Evolutionary conservation across 2,888 invertebrate species (phyloP).

Genomic region (Cyrtodaria siliqua): DNA sequence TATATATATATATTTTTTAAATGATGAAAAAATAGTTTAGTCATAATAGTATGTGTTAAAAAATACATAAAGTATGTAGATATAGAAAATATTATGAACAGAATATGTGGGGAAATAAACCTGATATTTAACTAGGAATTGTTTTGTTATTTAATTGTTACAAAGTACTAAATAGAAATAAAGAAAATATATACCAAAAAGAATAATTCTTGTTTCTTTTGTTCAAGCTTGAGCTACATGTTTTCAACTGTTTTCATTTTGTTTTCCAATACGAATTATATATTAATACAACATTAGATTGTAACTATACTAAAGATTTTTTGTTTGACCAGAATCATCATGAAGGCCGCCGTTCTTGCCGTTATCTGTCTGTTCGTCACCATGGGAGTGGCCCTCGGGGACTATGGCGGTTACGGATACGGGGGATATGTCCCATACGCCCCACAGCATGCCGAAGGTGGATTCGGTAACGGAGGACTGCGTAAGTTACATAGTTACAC

Average conservation of each 20-base stretch:
- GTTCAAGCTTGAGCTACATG: no score
- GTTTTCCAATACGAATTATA: background rate
- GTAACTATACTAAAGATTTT: background rate
- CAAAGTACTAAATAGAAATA: no score
- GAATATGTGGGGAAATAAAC: no score
- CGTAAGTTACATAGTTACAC: constrained; percentile 3
- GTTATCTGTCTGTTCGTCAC: constrained; percentile 10
- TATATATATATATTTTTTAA: no score
- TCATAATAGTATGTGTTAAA: no score
- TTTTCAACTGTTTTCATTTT: background rate
- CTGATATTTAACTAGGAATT: no score
- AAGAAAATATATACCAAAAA: no score
- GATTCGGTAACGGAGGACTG: constrained; percentile 12
- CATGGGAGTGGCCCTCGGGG: constrained; percentile 13
- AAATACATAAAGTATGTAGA: no score
- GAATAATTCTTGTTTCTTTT: no score
- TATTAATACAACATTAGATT: background rate
- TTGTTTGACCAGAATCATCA: background rate
- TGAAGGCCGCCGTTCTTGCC: constrained; percentile 10
- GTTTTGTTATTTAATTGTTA: no score
- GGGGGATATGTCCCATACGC: background rate
- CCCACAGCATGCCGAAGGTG: background rate
- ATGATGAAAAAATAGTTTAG: no score
- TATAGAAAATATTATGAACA: no score
- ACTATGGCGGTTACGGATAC: constrained; percentile 8